These are phyloP conservation scores for Brachymystax lenok DNA, from an alignment of 2,797 vertebrate species.

Conservation along the genomic window DNA sequence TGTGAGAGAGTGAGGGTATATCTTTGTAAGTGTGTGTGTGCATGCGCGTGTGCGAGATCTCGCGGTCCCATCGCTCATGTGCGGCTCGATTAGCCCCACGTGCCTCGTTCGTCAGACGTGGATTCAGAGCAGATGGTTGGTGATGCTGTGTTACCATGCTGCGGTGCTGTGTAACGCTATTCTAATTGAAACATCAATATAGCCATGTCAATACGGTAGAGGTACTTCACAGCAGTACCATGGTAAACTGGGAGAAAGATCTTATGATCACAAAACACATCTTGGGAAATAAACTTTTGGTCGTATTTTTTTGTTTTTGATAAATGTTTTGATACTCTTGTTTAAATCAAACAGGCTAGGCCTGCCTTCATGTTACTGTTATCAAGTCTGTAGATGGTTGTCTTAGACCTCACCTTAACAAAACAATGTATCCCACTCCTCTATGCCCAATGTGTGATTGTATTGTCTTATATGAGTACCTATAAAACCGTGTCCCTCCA, in stretches of 20 bases:
- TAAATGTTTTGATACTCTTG: background rate
- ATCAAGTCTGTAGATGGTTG: background rate
- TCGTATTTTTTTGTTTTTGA: background rate
- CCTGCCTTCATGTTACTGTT: background rate
- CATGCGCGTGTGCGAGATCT: constrained; percentile 40
- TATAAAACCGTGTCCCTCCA: background rate
- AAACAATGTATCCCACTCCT: background rate
- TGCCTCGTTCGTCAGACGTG: constrained; percentile 77
- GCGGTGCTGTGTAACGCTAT: constrained; percentile 72
- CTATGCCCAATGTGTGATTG: background rate
- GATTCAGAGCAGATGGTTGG: constrained; percentile 80
- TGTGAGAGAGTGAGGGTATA: background rate
- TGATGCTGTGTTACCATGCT: constrained; percentile 75
- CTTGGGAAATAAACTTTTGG: background rate
- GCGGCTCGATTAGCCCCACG: constrained; percentile 79
- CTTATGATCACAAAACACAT: background rate
- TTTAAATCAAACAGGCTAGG: background rate
- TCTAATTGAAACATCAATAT: constrained; percentile 85
- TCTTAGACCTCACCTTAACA: background rate
- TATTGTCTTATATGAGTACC: background rate
- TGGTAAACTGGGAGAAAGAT: constrained; percentile 41
- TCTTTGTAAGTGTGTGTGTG: background rate
- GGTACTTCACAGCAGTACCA: constrained; percentile 60
- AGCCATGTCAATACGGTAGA: constrained; percentile 70
- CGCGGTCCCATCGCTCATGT: constrained; percentile 75